These are phyloP conservation scores for Eupithecia subumbrata DNA, from an alignment of 2,888 invertebrate species.

Conservation along the genomic window DNA sequence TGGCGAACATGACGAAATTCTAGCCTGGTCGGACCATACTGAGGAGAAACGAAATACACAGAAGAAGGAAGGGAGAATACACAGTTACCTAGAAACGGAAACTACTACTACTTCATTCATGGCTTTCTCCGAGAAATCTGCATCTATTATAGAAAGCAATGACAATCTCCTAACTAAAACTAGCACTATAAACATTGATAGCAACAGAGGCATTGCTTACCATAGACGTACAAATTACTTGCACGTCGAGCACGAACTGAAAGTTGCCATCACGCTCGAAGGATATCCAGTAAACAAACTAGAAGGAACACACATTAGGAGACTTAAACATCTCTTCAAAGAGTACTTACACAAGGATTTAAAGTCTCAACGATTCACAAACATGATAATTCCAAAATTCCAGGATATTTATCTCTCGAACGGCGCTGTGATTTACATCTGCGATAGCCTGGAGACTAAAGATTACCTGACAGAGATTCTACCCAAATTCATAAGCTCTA, in stretches of 20 bases:
- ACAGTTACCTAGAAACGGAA: slow-evolving; percentile 32
- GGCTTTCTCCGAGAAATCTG: slow-evolving; percentile 65
- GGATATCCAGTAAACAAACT: slow-evolving; percentile 74
- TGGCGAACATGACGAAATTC: slow-evolving; percentile 61
- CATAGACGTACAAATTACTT: slow-evolving; percentile 76
- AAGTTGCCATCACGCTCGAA: slow-evolving; percentile 72
- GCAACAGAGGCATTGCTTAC: slow-evolving; percentile 74
- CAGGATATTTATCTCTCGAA: slow-evolving; percentile 76
- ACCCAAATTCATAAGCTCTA: slow-evolving; percentile 71
- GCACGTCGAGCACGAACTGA: slow-evolving; percentile 72
- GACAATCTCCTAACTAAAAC: slow-evolving; percentile 63
- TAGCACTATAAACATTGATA: slow-evolving; percentile 71
- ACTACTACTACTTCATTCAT: slow-evolving; percentile 51
- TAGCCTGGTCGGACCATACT: slow-evolving; percentile 64
- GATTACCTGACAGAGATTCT: slow-evolving; percentile 71
- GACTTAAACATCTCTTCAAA: slow-evolving; percentile 73
- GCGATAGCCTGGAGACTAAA: slow-evolving; percentile 76
- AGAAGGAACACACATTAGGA: slow-evolving; percentile 72
- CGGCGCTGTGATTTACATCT: slow-evolving; percentile 76
- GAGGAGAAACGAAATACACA: slow-evolving; percentile 40
- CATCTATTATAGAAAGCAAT: slow-evolving; percentile 64
- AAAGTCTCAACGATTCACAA: slow-evolving; percentile 68
- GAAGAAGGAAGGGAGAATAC: slow-evolving; percentile 4
- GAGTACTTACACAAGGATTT: slow-evolving; percentile 74
- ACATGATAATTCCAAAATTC: slow-evolving; percentile 73